Percentiles rank a stretch among this genome's conserved stretches.
Conservation (phyloP, 2,888 invertebrate species). For the Luffia ferchaultella region DNA sequence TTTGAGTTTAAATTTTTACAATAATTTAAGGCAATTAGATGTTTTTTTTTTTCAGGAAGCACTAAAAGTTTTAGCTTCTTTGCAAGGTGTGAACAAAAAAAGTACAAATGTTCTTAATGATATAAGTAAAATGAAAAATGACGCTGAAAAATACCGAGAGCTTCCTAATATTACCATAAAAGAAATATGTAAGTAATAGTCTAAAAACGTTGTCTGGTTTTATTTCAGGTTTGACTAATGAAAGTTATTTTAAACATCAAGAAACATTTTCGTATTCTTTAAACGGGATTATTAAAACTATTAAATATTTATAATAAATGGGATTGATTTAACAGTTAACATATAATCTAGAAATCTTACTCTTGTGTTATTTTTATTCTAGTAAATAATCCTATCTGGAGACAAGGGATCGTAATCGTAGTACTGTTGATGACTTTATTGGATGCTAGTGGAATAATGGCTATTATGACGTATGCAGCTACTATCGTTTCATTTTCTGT, state of each 20-base stretch:
- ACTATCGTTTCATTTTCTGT: slow-evolving; percentile 7
- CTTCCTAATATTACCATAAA: slow-evolving; percentile 7
- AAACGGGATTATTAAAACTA: too few relatives aligned
- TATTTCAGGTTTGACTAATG: too few relatives aligned
- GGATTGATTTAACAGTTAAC: too few relatives aligned
- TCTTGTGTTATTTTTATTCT: slow-evolving; percentile 3
- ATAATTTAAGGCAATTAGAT: not conserved
- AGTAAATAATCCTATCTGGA: slow-evolving; percentile 6
- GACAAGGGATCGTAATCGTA: slow-evolving; percentile 5
- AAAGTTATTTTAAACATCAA: too few relatives aligned
- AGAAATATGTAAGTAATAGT: slow-evolving; percentile 9
- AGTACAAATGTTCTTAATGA: slow-evolving; percentile 5
- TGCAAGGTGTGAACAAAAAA: slow-evolving; percentile 4
- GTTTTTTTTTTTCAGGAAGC: slow-evolving; percentile 9
- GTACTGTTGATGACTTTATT: slow-evolving; percentile 7
- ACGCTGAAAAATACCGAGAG: slow-evolving; percentile 7
- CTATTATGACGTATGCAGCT: slow-evolving; percentile 10
- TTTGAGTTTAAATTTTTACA: not conserved
- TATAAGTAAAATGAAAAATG: slow-evolving; percentile 1
- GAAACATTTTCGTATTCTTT: too few relatives aligned
- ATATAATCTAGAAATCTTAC: too few relatives aligned
- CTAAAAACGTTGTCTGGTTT: too few relatives aligned
- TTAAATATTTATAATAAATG: too few relatives aligned
- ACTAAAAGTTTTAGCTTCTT: slow-evolving; percentile 4
- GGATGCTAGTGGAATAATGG: slow-evolving; percentile 8